Conservation (phyloP, 1,140 invertebrate species). For the Brachionus plicatilis region DNA sequence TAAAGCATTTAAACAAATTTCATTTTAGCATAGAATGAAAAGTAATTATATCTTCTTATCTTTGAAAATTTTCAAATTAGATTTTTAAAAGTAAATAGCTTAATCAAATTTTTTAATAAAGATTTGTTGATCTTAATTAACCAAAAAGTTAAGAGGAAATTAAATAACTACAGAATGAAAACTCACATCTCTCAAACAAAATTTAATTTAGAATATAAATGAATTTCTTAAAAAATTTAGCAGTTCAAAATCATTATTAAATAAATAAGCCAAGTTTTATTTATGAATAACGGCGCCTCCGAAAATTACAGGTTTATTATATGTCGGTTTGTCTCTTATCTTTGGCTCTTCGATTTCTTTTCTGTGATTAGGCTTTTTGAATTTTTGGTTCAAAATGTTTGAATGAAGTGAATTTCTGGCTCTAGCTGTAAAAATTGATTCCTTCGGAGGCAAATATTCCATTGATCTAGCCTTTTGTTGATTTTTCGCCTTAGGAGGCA, state of each 20-base stretch:
- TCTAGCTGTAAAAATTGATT: background rate
- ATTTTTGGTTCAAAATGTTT: background rate
- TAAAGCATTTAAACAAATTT: no score
- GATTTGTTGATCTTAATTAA: background rate
- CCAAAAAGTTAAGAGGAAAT: background rate
- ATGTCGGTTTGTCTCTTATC: constrained; percentile 11
- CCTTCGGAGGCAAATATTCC: background rate
- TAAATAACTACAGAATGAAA: background rate
- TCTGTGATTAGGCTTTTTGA: constrained; percentile 29
- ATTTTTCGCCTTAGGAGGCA: background rate
- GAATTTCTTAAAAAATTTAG: background rate
- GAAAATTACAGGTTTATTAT: constrained; percentile 16
- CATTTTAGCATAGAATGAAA: background rate
- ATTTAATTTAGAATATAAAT: background rate
- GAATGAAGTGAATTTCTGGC: background rate
- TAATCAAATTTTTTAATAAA: background rate
- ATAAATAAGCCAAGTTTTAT: background rate
- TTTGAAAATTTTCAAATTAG: background rate
- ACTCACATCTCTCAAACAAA: background rate
- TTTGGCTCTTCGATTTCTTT: constrained; percentile 12
- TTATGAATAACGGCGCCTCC: constrained; percentile 29
- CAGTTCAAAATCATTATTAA: background rate
- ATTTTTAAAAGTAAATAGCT: background rate
- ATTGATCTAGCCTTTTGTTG: background rate
- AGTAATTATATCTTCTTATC: background rate